Base-by-base conservation (phyloP, 2,797 vertebrate genomes). In the Margarornis squamiger region DNA sequence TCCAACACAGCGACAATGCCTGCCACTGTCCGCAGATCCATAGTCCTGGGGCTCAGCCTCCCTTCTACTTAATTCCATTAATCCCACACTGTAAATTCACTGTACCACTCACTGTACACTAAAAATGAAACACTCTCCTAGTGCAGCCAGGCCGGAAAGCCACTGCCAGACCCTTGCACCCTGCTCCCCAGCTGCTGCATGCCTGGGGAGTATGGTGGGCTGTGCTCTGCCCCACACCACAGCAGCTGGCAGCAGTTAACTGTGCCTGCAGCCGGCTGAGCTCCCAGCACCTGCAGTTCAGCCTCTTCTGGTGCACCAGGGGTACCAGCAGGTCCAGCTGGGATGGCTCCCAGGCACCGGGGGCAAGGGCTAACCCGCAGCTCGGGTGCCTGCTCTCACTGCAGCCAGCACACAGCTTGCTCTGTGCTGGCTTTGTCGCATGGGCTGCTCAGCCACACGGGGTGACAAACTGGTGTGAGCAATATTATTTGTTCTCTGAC, bases 1-100 rank as follows among this genome's bases (percentile, higher is more conserved):
- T 97, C 96, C 84, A 95, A 95, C 93, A 92, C 86, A 94, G 87
- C 74, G n/a, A 36, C 94, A 94, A 88, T 5, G 5, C 45, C 52
- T 1, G 24, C 49, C 92, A 65, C 65, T 61, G 52, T 27, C 51
- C 1, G 3, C 88, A 45, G 71, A 93, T 72, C 58, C 91, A 89
- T 79, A 81, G 88, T 74, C 91, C 58, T 75, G 30, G 18, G 22
- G 1, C 78, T 81, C 59, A 49, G 71, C 83, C 65, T 90, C 59
- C 41, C 65, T 89, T 93, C 74, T 57, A 78, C 6, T 93, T 88
- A 93, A 89, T 97, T 95, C 93, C 86, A 94, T 96, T 95, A 95
- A 95, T 88, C 70, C 83, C 73, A 54, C 86, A 84, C 92, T 54
- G 68, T 89, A 95, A 93, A 95, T 94, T 94, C 51, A 34, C 83